Percentiles rank a stretch among this genome's conserved stretches.
phyloP scores from a whole-genome alignment of 2,888 invertebrate species.

The Lycaena phlaeas region DNA sequence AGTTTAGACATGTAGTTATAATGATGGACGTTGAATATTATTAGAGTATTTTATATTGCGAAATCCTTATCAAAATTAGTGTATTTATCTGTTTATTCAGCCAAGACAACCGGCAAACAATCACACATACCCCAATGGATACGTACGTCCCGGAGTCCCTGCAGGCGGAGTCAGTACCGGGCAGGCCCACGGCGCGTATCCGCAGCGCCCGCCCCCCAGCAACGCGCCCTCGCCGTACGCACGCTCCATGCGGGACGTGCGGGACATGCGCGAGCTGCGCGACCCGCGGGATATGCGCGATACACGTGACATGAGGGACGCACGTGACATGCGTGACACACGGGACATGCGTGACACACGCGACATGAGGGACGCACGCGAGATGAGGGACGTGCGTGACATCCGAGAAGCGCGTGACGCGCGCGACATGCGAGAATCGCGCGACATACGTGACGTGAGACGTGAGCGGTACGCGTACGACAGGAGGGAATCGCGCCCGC shows the following conservation, averaged over 20 bases:
- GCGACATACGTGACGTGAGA: conserved; percentile 19
- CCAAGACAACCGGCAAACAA: conserved; percentile 30
- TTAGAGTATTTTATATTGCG: too few relatives aligned
- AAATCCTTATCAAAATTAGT: neutral
- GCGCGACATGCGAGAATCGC: conserved; percentile 24
- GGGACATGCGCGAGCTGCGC: conserved; percentile 18
- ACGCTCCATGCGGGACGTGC: conserved; percentile 17
- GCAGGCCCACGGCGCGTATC: conserved; percentile 15
- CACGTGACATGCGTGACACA: conserved; percentile 8
- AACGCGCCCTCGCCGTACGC: conserved; percentile 16
- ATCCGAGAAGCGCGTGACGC: conserved; percentile 26
- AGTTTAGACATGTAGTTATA: too few relatives aligned
- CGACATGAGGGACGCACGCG: conserved; percentile 36
- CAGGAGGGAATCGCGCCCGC: conserved; percentile 29
- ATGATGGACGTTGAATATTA: too few relatives aligned
- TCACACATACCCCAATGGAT: conserved; percentile 40
- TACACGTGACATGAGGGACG: conserved; percentile 9
- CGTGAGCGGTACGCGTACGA: conserved; percentile 15
- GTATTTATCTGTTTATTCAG: conserved; percentile 18
- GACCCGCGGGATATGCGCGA: conserved; percentile 22
- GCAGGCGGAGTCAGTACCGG: conserved; percentile 12
- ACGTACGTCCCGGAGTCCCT: conserved; percentile 30
- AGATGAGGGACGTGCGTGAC: conserved; percentile 13
- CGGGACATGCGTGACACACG: conserved; percentile 30
- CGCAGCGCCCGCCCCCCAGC: conserved; percentile 16